These are phyloP conservation scores for Marmota monax DNA, from an alignment of 2,113 vertebrate genomes.

Conservation along the genomic window DNA sequence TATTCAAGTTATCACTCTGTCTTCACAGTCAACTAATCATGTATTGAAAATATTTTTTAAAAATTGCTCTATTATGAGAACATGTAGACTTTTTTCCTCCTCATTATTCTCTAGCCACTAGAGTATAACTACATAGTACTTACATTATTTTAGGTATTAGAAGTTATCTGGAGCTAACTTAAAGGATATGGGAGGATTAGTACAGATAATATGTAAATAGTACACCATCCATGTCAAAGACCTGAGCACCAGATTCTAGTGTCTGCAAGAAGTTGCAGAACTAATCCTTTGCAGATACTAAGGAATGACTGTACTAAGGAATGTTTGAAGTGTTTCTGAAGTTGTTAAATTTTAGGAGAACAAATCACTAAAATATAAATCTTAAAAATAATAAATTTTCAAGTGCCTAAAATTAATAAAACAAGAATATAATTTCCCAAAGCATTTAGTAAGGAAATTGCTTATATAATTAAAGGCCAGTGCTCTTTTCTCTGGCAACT, in stretches of 20 bases:
- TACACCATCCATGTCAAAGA: neutral
- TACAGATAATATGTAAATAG: neutral
- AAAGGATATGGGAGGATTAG: neutral
- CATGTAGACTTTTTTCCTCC: neutral
- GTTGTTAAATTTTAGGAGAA: slow-evolving; percentile 51
- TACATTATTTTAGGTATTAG: neutral
- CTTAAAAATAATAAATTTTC: slow-evolving; percentile 23
- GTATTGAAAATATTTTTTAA: neutral
- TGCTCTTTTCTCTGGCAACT: neutral
- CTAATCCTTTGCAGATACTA: neutral
- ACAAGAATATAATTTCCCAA: slow-evolving; percentile 40
- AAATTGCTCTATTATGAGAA: neutral
- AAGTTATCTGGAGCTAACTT: neutral
- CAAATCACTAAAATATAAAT: slow-evolving; percentile 29
- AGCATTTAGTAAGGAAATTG: slow-evolving; percentile 40
- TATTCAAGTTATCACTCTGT: neutral
- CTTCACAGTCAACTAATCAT: neutral
- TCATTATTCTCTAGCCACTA: neutral
- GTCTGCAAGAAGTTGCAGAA: neutral
- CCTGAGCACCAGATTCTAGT: neutral
- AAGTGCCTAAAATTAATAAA: slow-evolving; percentile 33
- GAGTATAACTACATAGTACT: neutral
- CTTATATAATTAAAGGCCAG: neutral
- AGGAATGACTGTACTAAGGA: neutral
- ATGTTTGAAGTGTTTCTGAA: slow-evolving; percentile 41